phyloP scores from a whole-genome alignment of 2,888 invertebrate species.

The Spisula solida region DNA sequence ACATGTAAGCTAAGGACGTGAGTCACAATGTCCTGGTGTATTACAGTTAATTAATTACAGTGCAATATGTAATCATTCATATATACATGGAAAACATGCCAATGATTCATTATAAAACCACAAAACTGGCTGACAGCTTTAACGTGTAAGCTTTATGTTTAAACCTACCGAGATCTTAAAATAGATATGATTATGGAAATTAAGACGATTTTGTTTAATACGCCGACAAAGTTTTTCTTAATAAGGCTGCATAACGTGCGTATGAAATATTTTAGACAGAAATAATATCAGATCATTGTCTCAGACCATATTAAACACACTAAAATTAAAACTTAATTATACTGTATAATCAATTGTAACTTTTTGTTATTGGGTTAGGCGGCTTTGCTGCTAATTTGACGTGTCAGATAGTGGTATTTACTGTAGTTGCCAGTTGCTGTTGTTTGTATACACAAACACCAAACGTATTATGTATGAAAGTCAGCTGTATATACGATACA shows the following conservation, averaged over 20 bases:
- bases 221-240: not conserved
- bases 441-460: not conserved
- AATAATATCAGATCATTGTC: no score
- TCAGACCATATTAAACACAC: not conserved
- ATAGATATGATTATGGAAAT: conserved; percentile 24
- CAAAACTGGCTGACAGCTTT: not conserved
- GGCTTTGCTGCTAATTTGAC: not conserved
- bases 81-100: not conserved
- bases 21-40: not conserved
- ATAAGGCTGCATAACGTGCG: not conserved
- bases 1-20: not conserved
- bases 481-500: not conserved
- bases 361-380: not conserved
- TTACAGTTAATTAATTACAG: conserved; percentile 3
- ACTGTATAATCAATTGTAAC: not conserved
- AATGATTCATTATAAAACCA: not conserved
- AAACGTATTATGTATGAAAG: not conserved
- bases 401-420: not conserved
- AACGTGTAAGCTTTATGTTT: not conserved
- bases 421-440: not conserved
- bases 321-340: no score
- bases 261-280: not conserved
- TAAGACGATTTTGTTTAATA: not conserved
- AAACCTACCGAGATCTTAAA: not conserved
- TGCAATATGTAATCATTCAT: not conserved